Percentiles rank a stretch among this genome's conserved stretches.
Evolutionary conservation across 2,113 vertebrate species (phyloP).

Genomic region (Tapirus terrestris): DNA sequence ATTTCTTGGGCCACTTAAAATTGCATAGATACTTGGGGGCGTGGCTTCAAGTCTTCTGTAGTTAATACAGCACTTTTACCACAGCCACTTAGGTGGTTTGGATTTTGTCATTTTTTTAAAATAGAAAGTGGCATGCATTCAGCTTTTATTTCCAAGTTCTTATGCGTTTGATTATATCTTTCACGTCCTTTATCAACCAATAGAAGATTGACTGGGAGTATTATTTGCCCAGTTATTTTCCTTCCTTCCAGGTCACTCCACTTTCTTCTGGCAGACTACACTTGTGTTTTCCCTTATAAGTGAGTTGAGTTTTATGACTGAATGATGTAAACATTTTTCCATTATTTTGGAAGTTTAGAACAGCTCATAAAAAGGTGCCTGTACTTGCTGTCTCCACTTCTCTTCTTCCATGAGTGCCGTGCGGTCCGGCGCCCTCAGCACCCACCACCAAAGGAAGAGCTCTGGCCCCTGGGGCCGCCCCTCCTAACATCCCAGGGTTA

Average conservation of each 20-base stretch:
- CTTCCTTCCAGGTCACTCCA: background rate
- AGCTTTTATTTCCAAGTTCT: background rate
- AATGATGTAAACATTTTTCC: background rate
- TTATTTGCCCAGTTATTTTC: background rate
- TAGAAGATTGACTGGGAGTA: background rate
- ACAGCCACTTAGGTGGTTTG: background rate
- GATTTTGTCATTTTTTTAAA: background rate
- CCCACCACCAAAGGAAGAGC: accelerated
- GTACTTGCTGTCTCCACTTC: background rate
- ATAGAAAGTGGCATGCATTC: background rate
- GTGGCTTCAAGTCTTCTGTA: background rate
- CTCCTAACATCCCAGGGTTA: background rate
- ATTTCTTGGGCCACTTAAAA: background rate
- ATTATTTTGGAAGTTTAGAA: background rate
- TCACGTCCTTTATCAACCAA: background rate
- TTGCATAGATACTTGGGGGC: background rate
- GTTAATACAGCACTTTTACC: background rate
- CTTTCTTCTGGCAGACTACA: background rate
- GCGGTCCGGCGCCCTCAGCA: accelerated
- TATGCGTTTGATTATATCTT: background rate
- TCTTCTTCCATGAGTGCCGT: background rate
- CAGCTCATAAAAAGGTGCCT: background rate
- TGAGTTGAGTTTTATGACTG: background rate
- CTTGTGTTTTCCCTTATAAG: background rate
- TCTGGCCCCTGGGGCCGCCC: background rate